Evolutionary conservation across 2,797 vertebrate genomes (phyloP).

Genomic region (Xyrichtys novacula): DNA sequence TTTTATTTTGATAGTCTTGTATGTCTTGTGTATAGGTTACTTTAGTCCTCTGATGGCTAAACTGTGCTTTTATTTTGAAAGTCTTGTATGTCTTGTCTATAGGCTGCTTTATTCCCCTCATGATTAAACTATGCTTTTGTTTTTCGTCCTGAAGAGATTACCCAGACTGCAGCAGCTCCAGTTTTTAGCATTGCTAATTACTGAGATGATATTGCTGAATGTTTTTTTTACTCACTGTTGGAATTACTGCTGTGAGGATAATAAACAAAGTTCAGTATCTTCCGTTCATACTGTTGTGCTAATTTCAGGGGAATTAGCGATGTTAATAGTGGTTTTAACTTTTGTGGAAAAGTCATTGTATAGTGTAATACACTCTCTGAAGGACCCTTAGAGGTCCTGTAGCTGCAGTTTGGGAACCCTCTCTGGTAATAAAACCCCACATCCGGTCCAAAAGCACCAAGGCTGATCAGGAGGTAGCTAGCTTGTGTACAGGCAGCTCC

Average conservation of each 20-base stretch:
- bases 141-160: too few relatives aligned
- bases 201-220: too few relatives aligned
- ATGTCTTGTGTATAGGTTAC: too few relatives aligned
- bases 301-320: slow-evolving; percentile 9
- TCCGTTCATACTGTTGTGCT: neutral
- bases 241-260: slow-evolving; percentile 27
- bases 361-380: neutral
- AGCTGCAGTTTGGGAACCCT: slow-evolving; percentile 30
- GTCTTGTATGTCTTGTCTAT: too few relatives aligned
- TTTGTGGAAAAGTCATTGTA: neutral
- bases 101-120: too few relatives aligned
- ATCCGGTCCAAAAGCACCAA: slow-evolving; percentile 42
- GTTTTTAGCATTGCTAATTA: too few relatives aligned
- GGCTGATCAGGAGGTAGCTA: slow-evolving; percentile 67
- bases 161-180: too few relatives aligned
- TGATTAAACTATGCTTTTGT: too few relatives aligned
- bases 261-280: slow-evolving; percentile 13
- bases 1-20: too few relatives aligned
- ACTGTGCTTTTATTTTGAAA: too few relatives aligned
- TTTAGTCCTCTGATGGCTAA: too few relatives aligned
- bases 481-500: slow-evolving; percentile 68
- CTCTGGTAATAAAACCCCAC: slow-evolving; percentile 26
- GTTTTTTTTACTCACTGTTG: neutral
- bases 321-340: slow-evolving; percentile 4
- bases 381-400: slow-evolving; percentile 6